phyloP scores from a whole-genome alignment of 2,888 invertebrate species.

The Callimorpha dominula region DNA sequence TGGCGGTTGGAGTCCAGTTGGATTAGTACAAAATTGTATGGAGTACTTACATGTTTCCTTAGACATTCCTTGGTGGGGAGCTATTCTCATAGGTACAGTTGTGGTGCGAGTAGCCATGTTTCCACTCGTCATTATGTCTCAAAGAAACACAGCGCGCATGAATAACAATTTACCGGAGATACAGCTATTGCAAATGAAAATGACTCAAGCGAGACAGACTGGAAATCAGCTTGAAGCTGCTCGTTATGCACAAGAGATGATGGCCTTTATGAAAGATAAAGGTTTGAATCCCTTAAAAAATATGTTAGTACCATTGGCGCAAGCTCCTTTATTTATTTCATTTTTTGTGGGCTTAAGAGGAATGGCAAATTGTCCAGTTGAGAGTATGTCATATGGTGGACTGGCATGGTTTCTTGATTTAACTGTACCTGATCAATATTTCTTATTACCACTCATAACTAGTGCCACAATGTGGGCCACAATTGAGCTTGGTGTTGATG shows the following conservation, averaged over 20 bases:
- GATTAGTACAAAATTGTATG: conserved; percentile 92
- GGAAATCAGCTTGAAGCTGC: conserved; percentile 94
- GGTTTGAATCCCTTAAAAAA: conserved; percentile 93
- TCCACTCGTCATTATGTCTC: conserved; percentile 94
- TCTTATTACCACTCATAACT: conserved; percentile 94
- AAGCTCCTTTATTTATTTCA: conserved; percentile 96
- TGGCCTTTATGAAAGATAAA: conserved; percentile 93
- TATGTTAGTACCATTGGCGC: conserved; percentile 91
- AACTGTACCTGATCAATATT: conserved; percentile 96
- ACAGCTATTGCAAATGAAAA: conserved; percentile 92
- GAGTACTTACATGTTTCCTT: conserved; percentile 93
- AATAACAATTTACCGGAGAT: conserved; percentile 95
- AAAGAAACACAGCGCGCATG: conserved; percentile 93
- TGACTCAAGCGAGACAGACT: conserved; percentile 94
- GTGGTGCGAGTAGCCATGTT: conserved; percentile 92
- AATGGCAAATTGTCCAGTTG: conserved; percentile 97
- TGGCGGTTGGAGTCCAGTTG: conserved; percentile 94
- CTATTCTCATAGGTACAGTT: conserved; percentile 93
- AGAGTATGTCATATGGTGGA: conserved; percentile 96
- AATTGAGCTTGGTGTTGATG: conserved; percentile 94
- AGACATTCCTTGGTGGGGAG: conserved; percentile 97
- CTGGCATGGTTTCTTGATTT: conserved; percentile 97
- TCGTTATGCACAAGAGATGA: conserved; percentile 91
- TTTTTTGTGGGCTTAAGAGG: conserved; percentile 95
- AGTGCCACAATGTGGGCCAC: conserved; percentile 93